A percentile compares a stretch with the other conserved stretches of the same genome.
These are phyloP conservation scores for Caenorhabditis becei DNA, from an alignment of 2,888 invertebrate species.

Conservation along the genomic window DNA sequence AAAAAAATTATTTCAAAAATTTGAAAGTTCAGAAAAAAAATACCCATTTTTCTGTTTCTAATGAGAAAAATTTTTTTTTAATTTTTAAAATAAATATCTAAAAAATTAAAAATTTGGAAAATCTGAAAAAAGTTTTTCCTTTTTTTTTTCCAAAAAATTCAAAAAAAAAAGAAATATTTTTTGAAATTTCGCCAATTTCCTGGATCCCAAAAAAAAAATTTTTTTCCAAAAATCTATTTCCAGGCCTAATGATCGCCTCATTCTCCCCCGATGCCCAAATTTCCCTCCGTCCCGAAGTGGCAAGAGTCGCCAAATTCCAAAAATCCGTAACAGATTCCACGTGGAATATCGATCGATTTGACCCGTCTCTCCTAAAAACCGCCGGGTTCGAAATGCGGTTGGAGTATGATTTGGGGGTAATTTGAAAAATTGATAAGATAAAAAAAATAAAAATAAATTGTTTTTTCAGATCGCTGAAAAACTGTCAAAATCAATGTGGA, in stretches of 20 bases:
- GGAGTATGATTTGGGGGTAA: constrained; percentile 10
- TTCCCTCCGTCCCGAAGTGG: constrained; percentile 19
- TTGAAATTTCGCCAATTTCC: too few species aligned
- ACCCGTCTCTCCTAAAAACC: neutral
- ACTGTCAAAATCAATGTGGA: neutral
- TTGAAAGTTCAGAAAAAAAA: too few species aligned
- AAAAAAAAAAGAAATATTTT: too few species aligned
- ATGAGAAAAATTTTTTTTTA: too few species aligned
- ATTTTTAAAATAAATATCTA: too few species aligned
- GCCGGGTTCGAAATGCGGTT: constrained; percentile 2
- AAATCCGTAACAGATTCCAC: constrained; percentile 6
- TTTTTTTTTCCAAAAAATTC: neutral
- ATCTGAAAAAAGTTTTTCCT: too few species aligned
- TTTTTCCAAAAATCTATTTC: too few species aligned
- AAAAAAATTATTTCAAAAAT: too few species aligned
- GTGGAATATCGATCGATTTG: constrained; percentile 17
- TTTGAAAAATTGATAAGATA: neutral
- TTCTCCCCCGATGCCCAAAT: neutral
- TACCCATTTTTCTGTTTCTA: too few species aligned
- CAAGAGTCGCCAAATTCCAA: constrained; percentile 12
- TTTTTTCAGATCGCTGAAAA: constrained; percentile 10
- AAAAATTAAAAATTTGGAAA: too few species aligned
- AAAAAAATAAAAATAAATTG: neutral
- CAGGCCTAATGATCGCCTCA: too few species aligned
- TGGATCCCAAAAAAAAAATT: too few species aligned